Conservation (phyloP, 2,888 invertebrate genomes). For the Kryphioiulus occultus region DNA sequence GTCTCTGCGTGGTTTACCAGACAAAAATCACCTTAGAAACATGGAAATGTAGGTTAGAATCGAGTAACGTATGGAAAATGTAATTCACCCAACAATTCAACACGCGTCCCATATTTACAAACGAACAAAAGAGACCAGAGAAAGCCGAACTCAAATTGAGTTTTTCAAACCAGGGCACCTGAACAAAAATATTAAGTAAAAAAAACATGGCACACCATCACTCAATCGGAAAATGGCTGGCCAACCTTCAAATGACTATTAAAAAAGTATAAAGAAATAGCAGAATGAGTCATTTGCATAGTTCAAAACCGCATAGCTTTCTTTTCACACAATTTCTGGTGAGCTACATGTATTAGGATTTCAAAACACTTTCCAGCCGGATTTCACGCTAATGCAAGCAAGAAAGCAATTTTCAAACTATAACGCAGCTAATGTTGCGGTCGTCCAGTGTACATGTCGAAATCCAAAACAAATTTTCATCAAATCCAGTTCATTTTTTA, state of each 20-base stretch:
- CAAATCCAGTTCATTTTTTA: background rate
- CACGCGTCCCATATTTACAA: background rate
- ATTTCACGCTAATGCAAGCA: background rate
- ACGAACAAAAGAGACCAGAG: background rate
- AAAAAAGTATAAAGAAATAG: background rate
- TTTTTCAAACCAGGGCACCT: background rate
- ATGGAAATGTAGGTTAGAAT: constrained; percentile 4
- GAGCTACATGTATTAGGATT: background rate
- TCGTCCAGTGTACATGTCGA: background rate
- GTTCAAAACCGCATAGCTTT: background rate
- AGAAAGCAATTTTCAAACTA: background rate
- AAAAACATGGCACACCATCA: background rate
- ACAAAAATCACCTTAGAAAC: background rate
- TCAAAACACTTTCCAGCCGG: background rate
- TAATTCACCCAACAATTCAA: background rate
- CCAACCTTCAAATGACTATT: background rate
- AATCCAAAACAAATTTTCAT: background rate
- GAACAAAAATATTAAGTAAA: background rate
- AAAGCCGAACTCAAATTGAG: background rate
- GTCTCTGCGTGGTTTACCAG: background rate
- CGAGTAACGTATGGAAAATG: background rate
- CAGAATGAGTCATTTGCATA: background rate
- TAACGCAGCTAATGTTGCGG: no score
- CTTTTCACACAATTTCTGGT: background rate
- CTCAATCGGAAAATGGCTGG: background rate